Evolutionary conservation across 2,888 invertebrate species (phyloP).

Genomic region (Drosophila peninsularis): DNA sequence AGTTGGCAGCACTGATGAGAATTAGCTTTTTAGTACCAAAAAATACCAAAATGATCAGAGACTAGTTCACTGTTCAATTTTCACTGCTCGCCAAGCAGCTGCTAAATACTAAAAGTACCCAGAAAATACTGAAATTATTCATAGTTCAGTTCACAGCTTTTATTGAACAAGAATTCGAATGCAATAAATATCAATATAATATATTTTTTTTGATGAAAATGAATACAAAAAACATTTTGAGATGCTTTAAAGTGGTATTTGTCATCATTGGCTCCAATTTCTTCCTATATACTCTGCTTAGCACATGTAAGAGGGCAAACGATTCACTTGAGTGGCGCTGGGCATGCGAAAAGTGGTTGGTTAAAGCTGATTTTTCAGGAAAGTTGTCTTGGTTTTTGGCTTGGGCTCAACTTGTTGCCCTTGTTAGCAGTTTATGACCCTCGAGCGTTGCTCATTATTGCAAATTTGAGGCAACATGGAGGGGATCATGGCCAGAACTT

Average conservation of each 20-base stretch:
- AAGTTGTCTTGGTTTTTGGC: slow-evolving; percentile 18
- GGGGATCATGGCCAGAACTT: slow-evolving; percentile 45
- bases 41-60: background rate
- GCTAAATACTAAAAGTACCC: too few relatives aligned
- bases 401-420: slow-evolving; percentile 64
- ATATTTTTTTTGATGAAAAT: background rate
- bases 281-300: background rate
- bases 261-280: background rate
- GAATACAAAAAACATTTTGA: background rate
- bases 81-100: too few relatives aligned
- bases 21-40: background rate
- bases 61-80: too few relatives aligned
- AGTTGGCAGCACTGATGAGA: too few relatives aligned
- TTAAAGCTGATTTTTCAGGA: slow-evolving; percentile 47
- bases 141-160: background rate
- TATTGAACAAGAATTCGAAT: background rate
- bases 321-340: slow-evolving; percentile 4
- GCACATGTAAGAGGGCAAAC: background rate
- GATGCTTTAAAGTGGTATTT: background rate
- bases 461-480: slow-evolving; percentile 45
- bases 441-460: slow-evolving; percentile 67
- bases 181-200: too few relatives aligned
- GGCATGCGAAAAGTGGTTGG: slow-evolving; percentile 34
- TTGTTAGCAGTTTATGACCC: slow-evolving; percentile 53
- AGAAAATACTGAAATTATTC: too few relatives aligned